phyloP scores from a whole-genome alignment of 2,888 invertebrate genomes.

The Platypus cylindrus region DNA sequence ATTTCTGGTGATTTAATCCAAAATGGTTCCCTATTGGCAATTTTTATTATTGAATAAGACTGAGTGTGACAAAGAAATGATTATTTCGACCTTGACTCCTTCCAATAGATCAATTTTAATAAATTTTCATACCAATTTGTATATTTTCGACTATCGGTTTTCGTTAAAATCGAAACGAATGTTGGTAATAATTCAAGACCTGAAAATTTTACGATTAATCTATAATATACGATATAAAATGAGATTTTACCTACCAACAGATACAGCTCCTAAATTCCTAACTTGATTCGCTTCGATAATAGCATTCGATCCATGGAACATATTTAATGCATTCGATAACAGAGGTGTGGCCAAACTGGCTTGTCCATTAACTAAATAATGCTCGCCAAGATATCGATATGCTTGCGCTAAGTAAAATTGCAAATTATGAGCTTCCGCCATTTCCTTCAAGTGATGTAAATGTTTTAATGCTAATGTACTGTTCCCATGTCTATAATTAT shows the following conservation, averaged over 20 bases:
- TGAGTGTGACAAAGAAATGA: not conserved
- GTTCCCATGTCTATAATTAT: conserved; percentile 21
- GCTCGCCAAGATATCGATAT: conserved; percentile 30
- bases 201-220: conserved; percentile 10
- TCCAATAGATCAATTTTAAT: conserved; percentile 25
- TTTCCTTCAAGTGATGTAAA: conserved; percentile 21
- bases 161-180: conserved; percentile 21
- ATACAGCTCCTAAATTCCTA: conserved; percentile 28
- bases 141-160: conserved; percentile 14
- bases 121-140: conserved; percentile 17
- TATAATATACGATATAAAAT: too few relatives aligned
- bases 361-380: conserved; percentile 26
- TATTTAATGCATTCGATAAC: conserved; percentile 25
- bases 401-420: conserved; percentile 27
- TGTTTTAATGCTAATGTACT: conserved; percentile 21
- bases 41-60: too few relatives aligned
- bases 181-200: conserved; percentile 26
- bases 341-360: conserved; percentile 25
- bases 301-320: conserved; percentile 23
- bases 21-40: not conserved
- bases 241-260: conserved; percentile 25
- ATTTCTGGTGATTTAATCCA: not conserved
- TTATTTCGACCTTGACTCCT: conserved; percentile 20
- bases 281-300: conserved; percentile 23
- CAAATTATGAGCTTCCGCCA: conserved; percentile 22